phyloP scores from a whole-genome alignment of 2,113 vertebrate species.

The Mastomys natalensis region DNA sequence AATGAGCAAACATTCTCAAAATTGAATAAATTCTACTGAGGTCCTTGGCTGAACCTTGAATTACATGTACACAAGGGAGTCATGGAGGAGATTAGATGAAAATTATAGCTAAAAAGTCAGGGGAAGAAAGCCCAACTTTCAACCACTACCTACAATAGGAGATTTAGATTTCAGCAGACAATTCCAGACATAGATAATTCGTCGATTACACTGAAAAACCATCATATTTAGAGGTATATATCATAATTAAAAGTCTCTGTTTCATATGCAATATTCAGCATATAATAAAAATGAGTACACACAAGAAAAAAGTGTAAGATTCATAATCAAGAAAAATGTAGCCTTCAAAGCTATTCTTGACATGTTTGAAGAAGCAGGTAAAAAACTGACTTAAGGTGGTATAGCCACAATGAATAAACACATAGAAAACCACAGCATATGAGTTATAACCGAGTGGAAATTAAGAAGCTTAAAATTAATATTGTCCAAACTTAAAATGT shows the following conservation, averaged over 20 bases:
- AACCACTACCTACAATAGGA: neutral
- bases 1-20: neutral
- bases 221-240: neutral
- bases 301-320: neutral
- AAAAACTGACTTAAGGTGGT: neutral
- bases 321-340: neutral
- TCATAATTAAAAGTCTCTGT: neutral
- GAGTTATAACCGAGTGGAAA: neutral
- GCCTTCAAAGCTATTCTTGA: neutral
- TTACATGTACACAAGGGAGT: neutral
- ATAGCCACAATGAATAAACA: neutral
- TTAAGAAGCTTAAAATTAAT: neutral
- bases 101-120: neutral
- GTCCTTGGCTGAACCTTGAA: neutral
- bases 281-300: neutral
- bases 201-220: neutral
- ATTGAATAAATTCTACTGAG: no score
- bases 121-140: neutral
- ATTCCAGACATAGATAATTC: neutral
- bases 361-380: neutral
- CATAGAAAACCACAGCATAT: neutral
- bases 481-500: neutral
- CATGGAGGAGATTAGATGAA: neutral
- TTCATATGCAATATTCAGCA: neutral
- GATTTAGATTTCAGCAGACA: neutral